Percentiles rank a stretch among this genome's conserved stretches.
phyloP scores from a whole-genome alignment of 2,113 vertebrate species.

The Castor canadensis region DNA sequence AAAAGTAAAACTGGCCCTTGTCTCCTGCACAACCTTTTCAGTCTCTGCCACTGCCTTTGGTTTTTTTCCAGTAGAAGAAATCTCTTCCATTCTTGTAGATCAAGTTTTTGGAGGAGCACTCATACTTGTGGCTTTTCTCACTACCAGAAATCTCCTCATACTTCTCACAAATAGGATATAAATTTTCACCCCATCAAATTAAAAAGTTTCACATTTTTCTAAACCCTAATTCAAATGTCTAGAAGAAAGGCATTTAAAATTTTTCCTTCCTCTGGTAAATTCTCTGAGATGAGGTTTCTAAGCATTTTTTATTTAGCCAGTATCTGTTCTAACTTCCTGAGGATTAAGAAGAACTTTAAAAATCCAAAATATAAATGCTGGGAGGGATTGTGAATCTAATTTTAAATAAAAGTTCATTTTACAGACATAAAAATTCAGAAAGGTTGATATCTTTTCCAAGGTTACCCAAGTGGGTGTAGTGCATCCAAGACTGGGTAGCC shows the following conservation, averaged over 20 bases:
- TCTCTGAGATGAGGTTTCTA: slow-evolving; percentile 11
- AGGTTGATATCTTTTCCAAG: background rate
- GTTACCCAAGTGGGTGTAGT: background rate
- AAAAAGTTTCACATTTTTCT: slow-evolving; percentile 45
- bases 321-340: background rate
- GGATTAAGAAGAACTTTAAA: background rate
- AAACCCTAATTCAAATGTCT: slow-evolving; percentile 36
- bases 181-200: slow-evolving; percentile 52
- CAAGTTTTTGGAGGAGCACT: slow-evolving; percentile 19
- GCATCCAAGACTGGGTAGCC: background rate
- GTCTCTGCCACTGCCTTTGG: background rate
- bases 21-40: background rate
- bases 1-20: slow-evolving; percentile 10
- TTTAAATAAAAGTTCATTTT: slow-evolving; percentile 15
- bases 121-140: slow-evolving; percentile 54
- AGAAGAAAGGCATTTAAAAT: slow-evolving; percentile 44
- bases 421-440: background rate
- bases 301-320: slow-evolving; percentile 6
- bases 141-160: slow-evolving; percentile 9
- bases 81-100: slow-evolving; percentile 33
- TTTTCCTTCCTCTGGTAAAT: background rate
- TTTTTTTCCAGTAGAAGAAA: background rate
- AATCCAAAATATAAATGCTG: background rate
- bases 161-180: slow-evolving; percentile 44
- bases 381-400: slow-evolving; percentile 12